Evolutionary conservation across 2,113 vertebrate species (phyloP), one percentile per base, ranked within the genome.

Genomic region (Chrysemys picta): DNA sequence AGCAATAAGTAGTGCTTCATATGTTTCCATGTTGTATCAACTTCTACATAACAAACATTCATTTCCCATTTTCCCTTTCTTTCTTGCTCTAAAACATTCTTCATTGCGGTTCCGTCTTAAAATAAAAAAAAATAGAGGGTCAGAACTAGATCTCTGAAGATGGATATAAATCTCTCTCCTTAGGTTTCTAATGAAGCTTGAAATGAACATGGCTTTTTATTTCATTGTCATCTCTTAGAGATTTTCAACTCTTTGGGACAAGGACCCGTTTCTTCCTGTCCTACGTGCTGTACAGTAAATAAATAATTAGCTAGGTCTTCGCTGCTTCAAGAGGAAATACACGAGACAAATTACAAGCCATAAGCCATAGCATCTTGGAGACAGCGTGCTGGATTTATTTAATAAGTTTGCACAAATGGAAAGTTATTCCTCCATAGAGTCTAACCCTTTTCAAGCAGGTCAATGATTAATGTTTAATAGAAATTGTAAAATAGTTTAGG

Each of bases 101-200:
- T 93, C 84, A 88, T 56, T 91, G 79, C 49, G 31, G 57, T 38
- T 76, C 12, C 38, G 78, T 25, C 9, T 38, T 87, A 53, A 93
- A 92, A 89, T 31, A 89, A 95, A 94, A 62, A 56, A 93, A 56
- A 93, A 17, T 82, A 80, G 84, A 82, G 13, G 25, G 25, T 56
- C 29, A 75, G 29, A 94, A 89, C 25, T 56, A 10, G 4, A 62
- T 53, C 75, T 56, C 10, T 31, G 57, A 47, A 85, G 52, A 89
- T 62, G 12, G 84, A 83, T 93, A 95, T 56, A 94, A 93, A 90
- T 94, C 86, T 80, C 82, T 83, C 53, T 78, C 91, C 65, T 94
- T 88, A 89, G 82, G 80, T 31, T 96, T 93, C 88, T 91, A 97
- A 91, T 89, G 79, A 75, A 91, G 88, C 89, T 95, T 94, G 90